Evolutionary conservation across 2,113 vertebrate genomes (phyloP), one percentile per base, ranked within the genome.

Genomic region (Macroglossus sobrinus): DNA sequence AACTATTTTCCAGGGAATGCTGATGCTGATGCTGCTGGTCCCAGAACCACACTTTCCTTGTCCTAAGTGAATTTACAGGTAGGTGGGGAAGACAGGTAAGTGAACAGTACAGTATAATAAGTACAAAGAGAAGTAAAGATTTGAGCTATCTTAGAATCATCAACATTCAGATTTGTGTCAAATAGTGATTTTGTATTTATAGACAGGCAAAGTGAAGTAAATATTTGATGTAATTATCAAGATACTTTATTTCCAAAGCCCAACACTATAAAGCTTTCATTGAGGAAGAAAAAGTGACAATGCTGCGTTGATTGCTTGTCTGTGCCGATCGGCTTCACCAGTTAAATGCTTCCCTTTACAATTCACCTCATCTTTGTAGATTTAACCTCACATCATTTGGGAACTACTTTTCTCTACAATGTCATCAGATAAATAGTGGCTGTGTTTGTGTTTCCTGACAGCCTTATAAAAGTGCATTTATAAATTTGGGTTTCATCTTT

Each of bases 401-500:
- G 63, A 76, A 55, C 35, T 57, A 16, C 22, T 30, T 72, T 88
- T 94, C 69, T 84, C 26, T 91, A n/a, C 35, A 68, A 0, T 88
- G 50, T 50, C 45, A 71, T 86, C 55, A 89, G 71, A 66, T 81
- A 92, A 74, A 71, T 33, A 43, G 76, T 38, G 47, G 21, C 45
- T 81, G 45, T 91, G 57, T 91, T 95, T 63, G 47, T 89, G 15
- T 76, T 95, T 89, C 76, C 74, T 69, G 35, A 93, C 35, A 93
- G 84, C 30, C 69, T 57, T 47, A 85, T 74, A 68, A 94, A 95
- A 90, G 64, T 93, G 33, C 16, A 80, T 79, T 96, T 79, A 75
- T 24, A 95, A 72, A 35, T 68, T 55, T 85, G 3, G 69, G n/a
- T 50, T 89, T 96, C 84, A 97, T 81, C 86, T 74, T 55, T 50